Conservation (phyloP, 2,888 invertebrate species). For the Oxytorus armatus region DNA sequence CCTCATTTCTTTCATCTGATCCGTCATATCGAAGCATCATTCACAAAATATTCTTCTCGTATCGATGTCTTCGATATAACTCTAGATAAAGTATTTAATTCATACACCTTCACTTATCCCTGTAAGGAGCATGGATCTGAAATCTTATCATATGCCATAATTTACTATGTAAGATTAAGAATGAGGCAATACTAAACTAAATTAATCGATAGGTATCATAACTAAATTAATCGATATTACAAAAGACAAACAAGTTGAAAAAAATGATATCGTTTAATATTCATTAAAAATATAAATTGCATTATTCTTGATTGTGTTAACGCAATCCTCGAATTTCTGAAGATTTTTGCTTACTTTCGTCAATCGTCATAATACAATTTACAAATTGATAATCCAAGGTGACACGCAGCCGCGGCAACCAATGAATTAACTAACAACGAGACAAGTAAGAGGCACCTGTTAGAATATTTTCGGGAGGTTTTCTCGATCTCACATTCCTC, state of each 20-base stretch:
- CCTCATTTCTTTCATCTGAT: too few relatives aligned
- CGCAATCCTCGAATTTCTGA: conserved; percentile 59
- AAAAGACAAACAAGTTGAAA: conserved; percentile 70
- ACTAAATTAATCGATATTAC: background rate
- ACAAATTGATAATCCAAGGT: conserved; percentile 70
- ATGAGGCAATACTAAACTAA: too few relatives aligned
- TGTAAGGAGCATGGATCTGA: too few relatives aligned
- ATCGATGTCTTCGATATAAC: too few relatives aligned
- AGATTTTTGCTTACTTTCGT: conserved; percentile 37
- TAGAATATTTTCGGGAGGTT: conserved; percentile 27
- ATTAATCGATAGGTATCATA: too few relatives aligned
- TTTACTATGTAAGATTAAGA: too few relatives aligned
- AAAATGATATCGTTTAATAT: conserved; percentile 80
- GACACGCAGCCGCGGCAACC: conserved; percentile 66
- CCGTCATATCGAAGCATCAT: too few relatives aligned
- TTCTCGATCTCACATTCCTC: conserved; percentile 23
- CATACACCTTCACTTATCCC: too few relatives aligned
- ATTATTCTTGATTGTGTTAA: conserved; percentile 71
- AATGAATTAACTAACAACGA: conserved; percentile 73
- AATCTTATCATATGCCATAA: too few relatives aligned
- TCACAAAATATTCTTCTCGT: too few relatives aligned
- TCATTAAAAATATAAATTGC: conserved; percentile 83
- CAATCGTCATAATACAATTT: conserved; percentile 66
- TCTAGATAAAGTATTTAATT: too few relatives aligned
- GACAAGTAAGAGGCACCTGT: conserved; percentile 23